A percentile compares a stretch with the other conserved stretches of the same genome.
Evolutionary conservation across 2,113 vertebrate species (phyloP).

Genomic region (Chloropsis cyanopogon): DNA sequence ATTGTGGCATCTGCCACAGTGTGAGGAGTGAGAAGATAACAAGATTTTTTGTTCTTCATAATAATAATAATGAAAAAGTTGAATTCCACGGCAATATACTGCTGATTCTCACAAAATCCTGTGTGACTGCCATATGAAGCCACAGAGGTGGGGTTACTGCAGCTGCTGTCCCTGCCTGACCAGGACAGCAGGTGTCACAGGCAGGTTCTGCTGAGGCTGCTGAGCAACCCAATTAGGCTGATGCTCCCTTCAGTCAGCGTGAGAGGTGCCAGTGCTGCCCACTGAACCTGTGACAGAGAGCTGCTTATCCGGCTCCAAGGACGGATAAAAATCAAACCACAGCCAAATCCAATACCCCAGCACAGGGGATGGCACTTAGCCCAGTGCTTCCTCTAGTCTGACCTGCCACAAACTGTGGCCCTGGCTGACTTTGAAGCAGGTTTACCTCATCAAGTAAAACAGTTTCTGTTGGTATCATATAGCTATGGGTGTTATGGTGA

Average conservation of each 20-base stretch:
- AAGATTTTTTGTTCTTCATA: background rate
- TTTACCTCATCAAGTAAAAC: background rate
- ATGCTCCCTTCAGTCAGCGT: fast-evolving
- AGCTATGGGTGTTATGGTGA: too few relatives aligned
- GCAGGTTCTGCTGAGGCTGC: background rate
- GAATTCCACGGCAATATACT: background rate
- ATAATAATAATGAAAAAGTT: background rate
- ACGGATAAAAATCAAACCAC: background rate
- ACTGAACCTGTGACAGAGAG: background rate
- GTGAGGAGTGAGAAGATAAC: background rate
- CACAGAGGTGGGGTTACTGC: background rate
- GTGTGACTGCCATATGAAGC: background rate
- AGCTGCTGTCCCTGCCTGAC: background rate
- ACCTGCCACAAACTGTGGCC: background rate
- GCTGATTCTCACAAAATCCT: background rate
- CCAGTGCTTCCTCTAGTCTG: background rate
- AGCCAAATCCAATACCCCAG: background rate
- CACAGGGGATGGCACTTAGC: background rate
- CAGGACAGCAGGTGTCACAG: background rate
- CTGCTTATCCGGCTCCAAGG: background rate
- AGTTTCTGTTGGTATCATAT: background rate
- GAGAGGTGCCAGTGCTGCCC: background rate
- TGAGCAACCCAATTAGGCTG: background rate
- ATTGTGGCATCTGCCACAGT: background rate
- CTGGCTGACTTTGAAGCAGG: background rate